Percentiles rank a stretch among this genome's conserved stretches.
phyloP scores from a whole-genome alignment of 2,797 vertebrate species.

The Rousettus madagascariensis region DNA sequence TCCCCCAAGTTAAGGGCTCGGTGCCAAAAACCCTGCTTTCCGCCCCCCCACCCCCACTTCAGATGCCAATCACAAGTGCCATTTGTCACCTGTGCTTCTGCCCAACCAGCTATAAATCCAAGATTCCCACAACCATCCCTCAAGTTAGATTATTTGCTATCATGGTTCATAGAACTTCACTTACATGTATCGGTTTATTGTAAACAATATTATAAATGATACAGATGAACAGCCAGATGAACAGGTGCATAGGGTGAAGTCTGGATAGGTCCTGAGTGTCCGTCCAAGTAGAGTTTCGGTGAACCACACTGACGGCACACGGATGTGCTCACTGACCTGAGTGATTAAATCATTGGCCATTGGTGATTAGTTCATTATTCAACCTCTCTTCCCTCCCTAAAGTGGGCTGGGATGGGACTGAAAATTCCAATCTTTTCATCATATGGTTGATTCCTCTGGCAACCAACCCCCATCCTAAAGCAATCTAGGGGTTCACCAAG shows the following conservation, averaged over 20 bases:
- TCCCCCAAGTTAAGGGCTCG: too few species aligned
- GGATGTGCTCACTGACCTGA: not conserved
- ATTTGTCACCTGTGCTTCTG: not conserved
- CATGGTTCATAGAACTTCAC: not conserved
- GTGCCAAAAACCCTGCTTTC: too few species aligned
- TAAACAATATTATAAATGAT: not conserved
- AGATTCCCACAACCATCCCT: not conserved
- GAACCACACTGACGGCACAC: not conserved
- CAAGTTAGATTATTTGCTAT: not conserved
- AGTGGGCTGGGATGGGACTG: not conserved
- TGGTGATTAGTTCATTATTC: not conserved
- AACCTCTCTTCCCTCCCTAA: not conserved
- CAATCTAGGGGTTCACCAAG: not conserved
- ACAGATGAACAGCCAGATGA: not conserved
- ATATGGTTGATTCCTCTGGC: not conserved
- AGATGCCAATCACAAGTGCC: not conserved
- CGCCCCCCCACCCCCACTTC: not conserved
- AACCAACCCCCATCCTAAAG: not conserved
- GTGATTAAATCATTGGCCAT: not conserved
- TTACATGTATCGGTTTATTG: not conserved
- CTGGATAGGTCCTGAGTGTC: not conserved
- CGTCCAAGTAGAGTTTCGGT: not conserved
- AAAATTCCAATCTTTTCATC: not conserved
- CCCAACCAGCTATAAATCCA: not conserved
- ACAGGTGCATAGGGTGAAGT: not conserved